Evolutionary conservation across 2,888 invertebrate species (phyloP), one percentile per base, ranked within the genome.

Genomic region (Ischnus inquisitorius): DNA sequence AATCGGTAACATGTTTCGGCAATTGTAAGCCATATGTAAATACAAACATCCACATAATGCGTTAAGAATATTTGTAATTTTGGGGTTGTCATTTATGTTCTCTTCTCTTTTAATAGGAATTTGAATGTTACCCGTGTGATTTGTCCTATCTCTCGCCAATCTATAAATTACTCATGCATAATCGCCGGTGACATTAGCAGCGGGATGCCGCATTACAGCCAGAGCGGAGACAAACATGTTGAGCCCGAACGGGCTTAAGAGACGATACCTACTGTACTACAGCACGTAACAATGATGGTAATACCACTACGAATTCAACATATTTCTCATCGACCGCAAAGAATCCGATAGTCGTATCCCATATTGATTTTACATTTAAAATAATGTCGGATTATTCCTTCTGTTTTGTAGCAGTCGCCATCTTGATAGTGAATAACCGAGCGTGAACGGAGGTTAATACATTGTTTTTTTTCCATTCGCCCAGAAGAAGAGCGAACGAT

Each of bases 21-120:
- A 65, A 22, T 57, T 74, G 68, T 60, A 72, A 64, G 19, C 77
- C 39, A 3, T n/a, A n/a, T 14, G n/a, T n/a, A 46, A 12, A n/a
- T n/a, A 68, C 77, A 72, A 65, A 78, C 71, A 78, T 82, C 8
- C 72, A 60, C 65, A 60, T 39, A 60, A 54, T 48, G 12, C 16
- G 4, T 48, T 34, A 69, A 62, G 68, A 65, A 71, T 65, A 28
- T 14, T 57, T 43, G 48, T 57, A 16, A 48, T 79, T 67, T 51
- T 25, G 46, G 51, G 79, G 67, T 76, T 57, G 67, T 72, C 79
- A 83, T 83, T 83, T 72, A 76, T 71, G 71, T 16, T n/a, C 60
- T 48, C 48, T 6, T 71, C 51, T 79, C 67, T 71, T 72, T 71
- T 72, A 67, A 71, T 51, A 54, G 76, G 65, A 79, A 60, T 71